Conservation (phyloP, 35 echinoderm and acorn worm genomes). For the Patiria miniata region DNA sequence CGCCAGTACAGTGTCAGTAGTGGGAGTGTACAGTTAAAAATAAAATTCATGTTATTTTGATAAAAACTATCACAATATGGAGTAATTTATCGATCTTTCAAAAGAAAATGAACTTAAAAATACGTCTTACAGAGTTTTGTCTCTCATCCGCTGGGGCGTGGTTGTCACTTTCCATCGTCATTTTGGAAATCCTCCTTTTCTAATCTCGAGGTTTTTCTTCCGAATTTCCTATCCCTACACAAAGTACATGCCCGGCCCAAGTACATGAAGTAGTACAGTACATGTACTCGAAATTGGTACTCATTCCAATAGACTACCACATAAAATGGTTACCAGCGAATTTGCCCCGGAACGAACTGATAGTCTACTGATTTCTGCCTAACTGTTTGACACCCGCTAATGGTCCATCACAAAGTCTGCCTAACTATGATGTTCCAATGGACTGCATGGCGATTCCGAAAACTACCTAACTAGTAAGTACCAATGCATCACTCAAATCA, state of each 20-base stretch:
- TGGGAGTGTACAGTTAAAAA: too few species aligned
- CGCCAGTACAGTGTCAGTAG: too few species aligned
- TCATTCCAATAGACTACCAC: neutral
- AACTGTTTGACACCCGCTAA: too few species aligned
- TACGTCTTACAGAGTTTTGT: neutral
- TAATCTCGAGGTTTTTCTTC: neutral
- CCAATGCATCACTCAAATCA: neutral
- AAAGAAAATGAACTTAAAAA: neutral
- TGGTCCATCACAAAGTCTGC: too few species aligned
- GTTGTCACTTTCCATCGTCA: slow-evolving; percentile 27
- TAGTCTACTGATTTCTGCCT: neutral
- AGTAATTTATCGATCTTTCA: neutral
- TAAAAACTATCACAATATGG: too few species aligned
- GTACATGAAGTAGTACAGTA: neutral
- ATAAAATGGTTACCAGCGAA: neutral
- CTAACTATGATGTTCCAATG: too few species aligned
- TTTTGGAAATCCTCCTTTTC: neutral
- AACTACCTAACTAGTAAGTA: neutral
- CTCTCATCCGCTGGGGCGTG: slow-evolving; percentile 2
- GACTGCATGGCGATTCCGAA: neutral
- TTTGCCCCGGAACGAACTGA: neutral
- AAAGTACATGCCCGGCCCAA: neutral
- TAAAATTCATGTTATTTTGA: too few species aligned
- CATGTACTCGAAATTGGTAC: neutral
- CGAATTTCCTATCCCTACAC: neutral